Base-by-base conservation (phyloP, 37 sponge, comb jelly and placozoan species). In the Axinella damicornis region DNA sequence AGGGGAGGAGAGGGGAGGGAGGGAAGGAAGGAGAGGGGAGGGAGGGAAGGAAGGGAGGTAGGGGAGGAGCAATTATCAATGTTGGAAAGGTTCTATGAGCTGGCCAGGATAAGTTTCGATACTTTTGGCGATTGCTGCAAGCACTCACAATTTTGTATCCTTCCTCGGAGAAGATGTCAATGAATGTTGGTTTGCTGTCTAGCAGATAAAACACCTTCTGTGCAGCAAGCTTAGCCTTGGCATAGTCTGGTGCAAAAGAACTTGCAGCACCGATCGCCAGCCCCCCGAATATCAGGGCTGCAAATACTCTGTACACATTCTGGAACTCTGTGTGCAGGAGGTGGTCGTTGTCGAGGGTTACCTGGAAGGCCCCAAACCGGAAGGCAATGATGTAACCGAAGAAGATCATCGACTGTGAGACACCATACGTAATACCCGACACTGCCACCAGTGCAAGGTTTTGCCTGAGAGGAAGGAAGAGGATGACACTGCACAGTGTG, bases 331-430 rank as follows among this genome's bases (percentile, higher is more conserved):
- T 59, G 57, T 83, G 40, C 13, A 78, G 24, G 21, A 80, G 0
- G 65, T 72, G 63, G 56, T 67, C 77, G 2, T 55, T 1, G 12
- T 65, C 69, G 0, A 21, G 85, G 2, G 73, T 84, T 21, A 95
- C 84, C 1, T 61, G 93, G 56, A 79, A 92, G 40, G 93, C 93
- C 5, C 93, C 96, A 78, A 91, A 95, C 28, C 96, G 67, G 71
- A 92, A 95, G 25, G 71, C 68, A 33, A 87, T n/a, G 31, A 81
- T 80, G 38, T 83, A 95, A 24, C 70, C 61, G 16, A 89, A 0
- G 63, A 60, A 90, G 36, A 95, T 31, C 58, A 83, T 40, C 28
- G 76, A 73, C 31, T 95, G 77, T 53, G 94, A 82, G 85, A 95
- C 82, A 34, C 87, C 96, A 70, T 90, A 89, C 37, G 80, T 63